Evolutionary conservation across 2,888 invertebrate species (phyloP), one percentile per base, ranked within the genome.

Genomic region (Coecobrya sp.): DNA sequence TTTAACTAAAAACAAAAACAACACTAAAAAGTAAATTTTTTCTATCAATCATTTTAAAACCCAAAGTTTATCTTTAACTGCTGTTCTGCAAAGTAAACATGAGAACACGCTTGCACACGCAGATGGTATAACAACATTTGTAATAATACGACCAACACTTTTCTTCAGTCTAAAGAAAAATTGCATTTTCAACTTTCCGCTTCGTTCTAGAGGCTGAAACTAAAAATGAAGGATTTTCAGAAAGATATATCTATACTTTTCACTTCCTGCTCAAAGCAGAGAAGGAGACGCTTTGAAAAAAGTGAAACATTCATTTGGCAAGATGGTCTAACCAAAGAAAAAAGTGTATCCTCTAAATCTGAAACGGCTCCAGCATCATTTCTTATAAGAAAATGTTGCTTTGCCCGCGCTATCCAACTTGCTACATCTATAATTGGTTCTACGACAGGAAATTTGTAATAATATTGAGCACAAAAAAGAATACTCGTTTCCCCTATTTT

Each of bases 1-100:
- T 7, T 13, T 13, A 22, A 59, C 52, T 10, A 30, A 65, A 36
- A 82, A 85, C 19, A 52, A 27, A 70, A 86, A 52, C 49, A 86
- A 68, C 59, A 55, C 11, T 86, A 30, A 70, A 76, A 62, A 87
- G 87, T 73, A 86, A 87, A 87, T 76, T 87, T 70, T 87, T 62
- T 45, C 76, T 79, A 87, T 87, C 87, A 59, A 87, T 87, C 87
- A 87, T 45, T 87, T 85, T 73, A 13, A 86, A 86, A 86, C 25
- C 70, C 52, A 86, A 52, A 65, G 82, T 85, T 68, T 85, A 70
- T 49, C 68, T 68, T 86, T 49, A 52, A 68, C 19, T 68, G 49
- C 10, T 11, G 16, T 55, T 52, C 30, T 22, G 19, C 52, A 79
- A 55, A 79, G 79, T 52, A 79, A 79, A 52, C 79, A 79, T 52